These are phyloP conservation scores for Botia kubotai DNA, from an alignment of 2,797 vertebrate species.

Conservation along the genomic window DNA sequence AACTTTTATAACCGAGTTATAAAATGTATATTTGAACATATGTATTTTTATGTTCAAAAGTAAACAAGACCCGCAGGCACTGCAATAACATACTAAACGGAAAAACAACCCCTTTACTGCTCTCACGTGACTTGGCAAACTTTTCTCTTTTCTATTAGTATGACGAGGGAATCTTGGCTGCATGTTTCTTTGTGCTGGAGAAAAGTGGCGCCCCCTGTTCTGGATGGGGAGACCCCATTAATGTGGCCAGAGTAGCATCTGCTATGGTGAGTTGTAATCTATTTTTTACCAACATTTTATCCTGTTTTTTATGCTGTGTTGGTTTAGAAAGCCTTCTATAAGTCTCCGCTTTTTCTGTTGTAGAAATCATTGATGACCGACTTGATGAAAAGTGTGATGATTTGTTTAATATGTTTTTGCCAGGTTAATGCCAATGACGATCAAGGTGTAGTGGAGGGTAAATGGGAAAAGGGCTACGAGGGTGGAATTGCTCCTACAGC, in stretches of 20 bases:
- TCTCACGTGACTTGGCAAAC: neutral
- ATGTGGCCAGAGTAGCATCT: conserved; percentile 82
- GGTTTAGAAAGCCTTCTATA: neutral
- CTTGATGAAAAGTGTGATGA: too few relatives aligned
- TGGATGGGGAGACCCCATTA: conserved; percentile 85
- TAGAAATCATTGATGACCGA: too few relatives aligned
- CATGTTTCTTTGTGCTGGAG: conserved; percentile 83
- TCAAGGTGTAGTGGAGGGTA: neutral
- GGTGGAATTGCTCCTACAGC: neutral
- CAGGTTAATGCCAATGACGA: conserved; percentile 8
- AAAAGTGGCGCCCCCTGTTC: conserved; percentile 77
- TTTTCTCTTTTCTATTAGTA: conserved; percentile 72
- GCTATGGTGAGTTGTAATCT: conserved; percentile 81
- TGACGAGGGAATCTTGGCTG: conserved; percentile 79
- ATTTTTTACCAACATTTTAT: too few relatives aligned
- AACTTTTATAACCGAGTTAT: too few relatives aligned
- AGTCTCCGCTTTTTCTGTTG: neutral
- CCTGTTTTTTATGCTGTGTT: neutral
- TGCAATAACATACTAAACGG: neutral
- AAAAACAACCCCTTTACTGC: too few relatives aligned
- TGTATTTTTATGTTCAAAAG: too few relatives aligned
- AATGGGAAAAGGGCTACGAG: neutral
- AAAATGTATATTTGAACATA: too few relatives aligned
- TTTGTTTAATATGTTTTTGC: neutral
- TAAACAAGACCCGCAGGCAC: neutral